Percentiles rank a stretch among this genome's conserved stretches.
These are phyloP conservation scores for Thera obeliscata DNA, from an alignment of 2,888 invertebrate genomes.

Conservation along the genomic window DNA sequence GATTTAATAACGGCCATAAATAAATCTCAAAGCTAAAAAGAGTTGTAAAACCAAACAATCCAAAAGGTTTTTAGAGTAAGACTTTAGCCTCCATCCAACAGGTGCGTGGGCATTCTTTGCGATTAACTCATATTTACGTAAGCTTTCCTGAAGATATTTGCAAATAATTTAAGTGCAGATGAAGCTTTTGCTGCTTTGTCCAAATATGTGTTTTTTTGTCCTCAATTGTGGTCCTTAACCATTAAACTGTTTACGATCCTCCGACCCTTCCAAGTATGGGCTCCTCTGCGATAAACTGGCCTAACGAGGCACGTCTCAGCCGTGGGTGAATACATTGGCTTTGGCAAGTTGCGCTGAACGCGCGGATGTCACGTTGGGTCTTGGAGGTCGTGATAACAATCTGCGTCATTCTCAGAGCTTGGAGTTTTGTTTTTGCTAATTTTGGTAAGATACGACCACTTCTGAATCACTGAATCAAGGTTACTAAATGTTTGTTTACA, in stretches of 20 bases:
- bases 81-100: slow-evolving; percentile 28
- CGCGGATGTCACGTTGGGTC: slow-evolving; percentile 62
- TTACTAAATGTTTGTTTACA: slow-evolving; percentile 20
- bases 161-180: slow-evolving; percentile 21
- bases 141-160: slow-evolving; percentile 28
- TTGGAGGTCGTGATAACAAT: slow-evolving; percentile 62
- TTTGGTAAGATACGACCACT: slow-evolving; percentile 37
- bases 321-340: slow-evolving; percentile 72
- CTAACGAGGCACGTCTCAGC: slow-evolving; percentile 67
- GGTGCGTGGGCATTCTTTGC: slow-evolving; percentile 38
- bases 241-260: slow-evolving; percentile 62
- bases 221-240: slow-evolving; percentile 52
- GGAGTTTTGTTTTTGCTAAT: slow-evolving; percentile 50
- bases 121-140: slow-evolving; percentile 39
- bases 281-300: slow-evolving; percentile 55
- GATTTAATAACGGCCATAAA: slow-evolving; percentile 34
- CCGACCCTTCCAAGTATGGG: slow-evolving; percentile 63
- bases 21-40: slow-evolving; percentile 25
- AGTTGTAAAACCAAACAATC: slow-evolving; percentile 24
- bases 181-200: slow-evolving; percentile 28
- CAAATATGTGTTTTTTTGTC: slow-evolving; percentile 50
- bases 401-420: slow-evolving; percentile 54
- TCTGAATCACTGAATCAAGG: slow-evolving; percentile 30
- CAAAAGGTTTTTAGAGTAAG: slow-evolving; percentile 29
- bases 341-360: slow-evolving; percentile 59